Percentiles rank a stretch among this genome's conserved stretches.
These are phyloP conservation scores for Pycnomerus fuliginosus DNA, from an alignment of 2,888 invertebrate species.

Conservation along the genomic window DNA sequence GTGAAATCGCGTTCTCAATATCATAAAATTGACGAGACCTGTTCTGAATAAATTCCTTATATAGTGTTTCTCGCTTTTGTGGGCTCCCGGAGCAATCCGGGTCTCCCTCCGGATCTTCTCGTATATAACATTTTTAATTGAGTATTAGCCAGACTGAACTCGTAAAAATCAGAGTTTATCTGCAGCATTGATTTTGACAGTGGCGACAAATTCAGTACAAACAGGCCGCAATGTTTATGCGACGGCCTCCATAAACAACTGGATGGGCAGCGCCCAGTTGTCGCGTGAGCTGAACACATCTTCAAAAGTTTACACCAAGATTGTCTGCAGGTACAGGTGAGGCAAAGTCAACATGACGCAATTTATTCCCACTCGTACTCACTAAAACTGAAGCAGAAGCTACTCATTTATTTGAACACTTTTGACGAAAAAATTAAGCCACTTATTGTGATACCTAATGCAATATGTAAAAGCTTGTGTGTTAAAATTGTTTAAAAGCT, in stretches of 20 bases:
- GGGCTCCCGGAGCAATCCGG: conserved; percentile 17
- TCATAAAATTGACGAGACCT: conserved; percentile 23
- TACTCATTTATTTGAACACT: too few species aligned
- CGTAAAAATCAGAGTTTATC: conserved; percentile 44
- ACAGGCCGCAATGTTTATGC: conserved; percentile 46
- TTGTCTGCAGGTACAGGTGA: conserved; percentile 3
- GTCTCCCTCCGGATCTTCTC: conserved; percentile 9
- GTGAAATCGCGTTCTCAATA: conserved; percentile 23
- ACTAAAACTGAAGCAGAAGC: too few species aligned
- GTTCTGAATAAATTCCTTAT: conserved; percentile 25
- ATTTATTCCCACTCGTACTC: not conserved
- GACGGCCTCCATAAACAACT: conserved; percentile 43
- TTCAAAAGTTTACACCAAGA: conserved; percentile 23
- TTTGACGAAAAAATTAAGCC: too few species aligned
- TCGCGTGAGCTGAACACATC: conserved; percentile 45
- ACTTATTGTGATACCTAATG: too few species aligned
- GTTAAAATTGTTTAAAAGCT: too few species aligned
- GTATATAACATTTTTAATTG: conserved; percentile 44
- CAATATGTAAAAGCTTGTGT: too few species aligned
- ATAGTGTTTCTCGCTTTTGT: conserved; percentile 5
- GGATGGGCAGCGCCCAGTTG: conserved; percentile 43
- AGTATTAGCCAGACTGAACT: conserved; percentile 36
- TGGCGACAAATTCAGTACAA: conserved; percentile 50
- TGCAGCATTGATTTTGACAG: conserved; percentile 46
- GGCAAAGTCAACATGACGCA: not conserved